Percentiles rank a stretch among this genome's conserved stretches.
These are phyloP conservation scores for Cotesia chilonis DNA, from an alignment of 1,140 invertebrate genomes.

Conservation along the genomic window DNA sequence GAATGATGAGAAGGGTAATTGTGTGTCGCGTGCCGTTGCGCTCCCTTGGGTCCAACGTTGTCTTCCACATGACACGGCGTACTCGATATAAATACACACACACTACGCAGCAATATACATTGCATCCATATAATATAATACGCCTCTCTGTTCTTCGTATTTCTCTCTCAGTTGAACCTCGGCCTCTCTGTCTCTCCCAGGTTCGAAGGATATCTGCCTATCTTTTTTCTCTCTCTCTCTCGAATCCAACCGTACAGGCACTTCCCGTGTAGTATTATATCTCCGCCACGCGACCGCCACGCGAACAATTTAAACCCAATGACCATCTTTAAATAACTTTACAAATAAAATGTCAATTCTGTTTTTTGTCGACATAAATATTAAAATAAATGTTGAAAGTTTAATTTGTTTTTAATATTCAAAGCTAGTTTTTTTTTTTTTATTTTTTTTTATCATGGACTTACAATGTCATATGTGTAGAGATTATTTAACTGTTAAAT, in stretches of 20 bases:
- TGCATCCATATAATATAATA: no score
- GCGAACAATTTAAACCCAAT: conserved; percentile 44
- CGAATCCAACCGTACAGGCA: conserved; percentile 39
- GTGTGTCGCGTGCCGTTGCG: conserved; percentile 60
- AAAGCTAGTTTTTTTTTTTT: no score
- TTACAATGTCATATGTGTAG: no score
- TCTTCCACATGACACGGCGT: conserved; percentile 59
- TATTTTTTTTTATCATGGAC: no score
- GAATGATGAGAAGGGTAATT: conserved; percentile 28
- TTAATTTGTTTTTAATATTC: no score
- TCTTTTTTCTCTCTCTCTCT: no score
- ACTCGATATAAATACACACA: conserved; percentile 43
- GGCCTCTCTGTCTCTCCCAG: background rate
- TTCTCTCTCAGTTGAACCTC: conserved; percentile 8
- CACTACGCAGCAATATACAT: conserved; percentile 28
- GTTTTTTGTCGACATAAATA: no score
- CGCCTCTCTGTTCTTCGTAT: conserved; percentile 25
- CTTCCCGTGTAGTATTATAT: conserved; percentile 33
- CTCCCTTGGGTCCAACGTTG: conserved; percentile 56
- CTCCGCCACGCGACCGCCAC: conserved; percentile 56
- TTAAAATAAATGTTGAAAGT: no score
- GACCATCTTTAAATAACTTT: conserved; percentile 25
- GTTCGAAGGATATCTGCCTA: background rate
- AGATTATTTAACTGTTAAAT: no score
- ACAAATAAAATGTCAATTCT: conserved; percentile 1